Percentiles rank a stretch among this genome's conserved stretches.
Conservation (phyloP, 2,888 invertebrate genomes). For the Dicyrtoma fusca region DNA sequence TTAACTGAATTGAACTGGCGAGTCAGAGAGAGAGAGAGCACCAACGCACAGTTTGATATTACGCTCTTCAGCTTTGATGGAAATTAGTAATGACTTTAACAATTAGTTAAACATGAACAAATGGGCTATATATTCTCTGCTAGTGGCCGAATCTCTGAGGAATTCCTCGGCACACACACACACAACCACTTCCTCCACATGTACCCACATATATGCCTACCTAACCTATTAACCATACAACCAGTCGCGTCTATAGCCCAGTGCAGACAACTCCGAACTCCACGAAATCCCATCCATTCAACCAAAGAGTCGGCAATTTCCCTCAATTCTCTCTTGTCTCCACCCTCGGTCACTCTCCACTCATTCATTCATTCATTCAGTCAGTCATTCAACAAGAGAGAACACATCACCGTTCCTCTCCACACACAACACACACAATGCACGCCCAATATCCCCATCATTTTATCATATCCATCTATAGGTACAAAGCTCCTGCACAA, state of each 20-base stretch:
- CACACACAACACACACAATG: neutral
- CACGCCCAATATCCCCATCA: no score
- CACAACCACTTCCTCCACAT: neutral
- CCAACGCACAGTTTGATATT: constrained; percentile 34
- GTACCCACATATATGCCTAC: neutral
- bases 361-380: constrained; percentile 14
- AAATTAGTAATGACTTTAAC: constrained; percentile 58
- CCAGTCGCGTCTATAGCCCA: neutral
- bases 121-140: constrained; percentile 52
- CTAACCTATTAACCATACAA: neutral
- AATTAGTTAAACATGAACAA: constrained; percentile 57
- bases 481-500: no score
- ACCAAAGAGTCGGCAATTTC: constrained; percentile 20
- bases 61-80: constrained; percentile 56
- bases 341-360: constrained; percentile 31
- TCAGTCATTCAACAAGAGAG: neutral
- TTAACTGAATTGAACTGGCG: constrained; percentile 54
- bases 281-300: constrained; percentile 19
- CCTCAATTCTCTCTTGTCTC: constrained; percentile 10
- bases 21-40: constrained; percentile 24
- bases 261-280: constrained; percentile 4
- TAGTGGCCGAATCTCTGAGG: constrained; percentile 45
- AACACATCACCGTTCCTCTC: neutral
- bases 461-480: no score
- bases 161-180: constrained; percentile 34